These are phyloP conservation scores for Tromatobia lineatoria DNA, from an alignment of 2,888 invertebrate genomes.

Conservation along the genomic window DNA sequence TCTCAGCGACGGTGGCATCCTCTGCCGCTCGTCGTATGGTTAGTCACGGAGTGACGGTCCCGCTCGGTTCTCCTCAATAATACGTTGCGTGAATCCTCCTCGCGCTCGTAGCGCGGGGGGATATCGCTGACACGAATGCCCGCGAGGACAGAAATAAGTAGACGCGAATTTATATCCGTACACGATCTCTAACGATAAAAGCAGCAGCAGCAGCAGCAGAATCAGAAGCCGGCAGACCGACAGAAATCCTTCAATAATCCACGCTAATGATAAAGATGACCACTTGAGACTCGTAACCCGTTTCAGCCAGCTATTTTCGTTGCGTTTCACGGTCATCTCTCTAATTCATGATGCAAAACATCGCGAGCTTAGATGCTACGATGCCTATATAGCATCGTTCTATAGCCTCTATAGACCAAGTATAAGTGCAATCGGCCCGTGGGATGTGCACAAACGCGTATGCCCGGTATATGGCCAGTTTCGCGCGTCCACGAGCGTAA, in stretches of 20 bases:
- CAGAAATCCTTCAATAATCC: conserved; percentile 2
- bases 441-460: background rate
- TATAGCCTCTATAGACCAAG: background rate
- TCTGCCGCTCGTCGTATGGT: conserved; percentile 66
- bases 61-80: conserved; percentile 55
- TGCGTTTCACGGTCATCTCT: conserved; percentile 15
- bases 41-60: conserved; percentile 76
- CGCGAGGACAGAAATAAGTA: conserved; percentile 58
- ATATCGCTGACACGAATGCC: conserved; percentile 57
- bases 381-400: background rate
- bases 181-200: conserved; percentile 23
- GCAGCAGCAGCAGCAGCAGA: background rate
- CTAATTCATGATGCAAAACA: background rate
- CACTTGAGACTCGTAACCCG: conserved; percentile 5
- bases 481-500: background rate
- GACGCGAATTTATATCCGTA: conserved; percentile 54
- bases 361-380: background rate
- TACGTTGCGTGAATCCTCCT: conserved; percentile 43
- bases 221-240: background rate
- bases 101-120: background rate
- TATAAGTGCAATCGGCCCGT: conserved; percentile 6
- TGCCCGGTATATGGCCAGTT: background rate
- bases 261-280: conserved; percentile 6
- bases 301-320: conserved; percentile 15
- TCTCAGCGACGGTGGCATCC: conserved; percentile 55